phyloP scores from a whole-genome alignment of 2,113 vertebrate genomes.

The Pelmatolapia mariae region DNA sequence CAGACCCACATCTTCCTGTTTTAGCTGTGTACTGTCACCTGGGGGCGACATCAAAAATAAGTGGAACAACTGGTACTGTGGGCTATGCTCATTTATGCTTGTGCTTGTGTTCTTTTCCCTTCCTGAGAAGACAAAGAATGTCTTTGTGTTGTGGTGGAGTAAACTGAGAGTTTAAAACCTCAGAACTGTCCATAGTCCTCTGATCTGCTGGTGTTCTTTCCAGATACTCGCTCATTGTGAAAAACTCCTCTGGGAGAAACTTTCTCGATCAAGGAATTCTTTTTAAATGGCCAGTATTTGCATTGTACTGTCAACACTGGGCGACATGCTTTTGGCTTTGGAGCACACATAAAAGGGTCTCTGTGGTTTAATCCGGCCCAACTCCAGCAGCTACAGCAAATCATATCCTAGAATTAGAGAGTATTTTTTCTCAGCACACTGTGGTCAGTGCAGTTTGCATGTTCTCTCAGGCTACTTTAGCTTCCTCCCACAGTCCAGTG shows the following conservation, averaged over 20 bases:
- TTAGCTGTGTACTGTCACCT: background rate
- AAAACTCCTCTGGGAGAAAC: background rate
- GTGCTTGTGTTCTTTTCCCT: background rate
- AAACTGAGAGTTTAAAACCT: background rate
- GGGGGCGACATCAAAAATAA: background rate
- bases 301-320: background rate
- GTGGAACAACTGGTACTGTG: background rate
- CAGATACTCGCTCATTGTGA: background rate
- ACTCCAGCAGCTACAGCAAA: background rate
- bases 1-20: background rate
- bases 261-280: background rate
- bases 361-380: background rate
- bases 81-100: background rate
- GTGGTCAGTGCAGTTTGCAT: background rate
- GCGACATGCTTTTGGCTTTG: background rate
- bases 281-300: background rate
- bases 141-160: background rate
- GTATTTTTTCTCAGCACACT: background rate
- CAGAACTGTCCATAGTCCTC: background rate
- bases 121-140: background rate
- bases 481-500: background rate
- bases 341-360: background rate
- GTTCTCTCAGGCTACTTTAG: background rate
- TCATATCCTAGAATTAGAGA: background rate
- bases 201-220: background rate